Conservation (phyloP, 2,113 vertebrate species). For the Zeus faber region DNA sequence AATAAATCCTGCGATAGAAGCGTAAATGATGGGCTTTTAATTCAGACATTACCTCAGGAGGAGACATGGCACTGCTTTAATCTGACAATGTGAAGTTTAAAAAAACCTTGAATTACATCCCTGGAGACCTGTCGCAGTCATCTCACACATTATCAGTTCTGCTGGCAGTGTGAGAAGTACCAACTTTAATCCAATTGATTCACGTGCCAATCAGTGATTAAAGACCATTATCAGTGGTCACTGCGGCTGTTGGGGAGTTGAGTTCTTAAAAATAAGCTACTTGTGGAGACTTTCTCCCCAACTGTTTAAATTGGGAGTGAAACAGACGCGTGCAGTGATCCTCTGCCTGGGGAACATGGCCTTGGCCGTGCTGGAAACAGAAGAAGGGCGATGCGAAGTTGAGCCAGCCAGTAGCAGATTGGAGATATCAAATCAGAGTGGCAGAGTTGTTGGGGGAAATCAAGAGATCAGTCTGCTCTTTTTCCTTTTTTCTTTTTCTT, state of each 20-base stretch:
- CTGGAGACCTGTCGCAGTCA: not conserved
- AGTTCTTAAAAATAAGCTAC: constrained; percentile 38
- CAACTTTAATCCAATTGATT: not conserved
- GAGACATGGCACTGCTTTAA: constrained; percentile 29
- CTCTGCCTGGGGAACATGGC: constrained; percentile 11
- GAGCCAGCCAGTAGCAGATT: too few relatives aligned
- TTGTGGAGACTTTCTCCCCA: constrained; percentile 29
- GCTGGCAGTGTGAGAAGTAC: not conserved
- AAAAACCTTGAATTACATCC: constrained; percentile 12
- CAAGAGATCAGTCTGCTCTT: too few relatives aligned
- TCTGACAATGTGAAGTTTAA: constrained; percentile 8
- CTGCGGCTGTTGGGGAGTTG: constrained; percentile 7
- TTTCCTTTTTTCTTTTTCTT: too few relatives aligned
- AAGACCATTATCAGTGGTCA: constrained; percentile 29
- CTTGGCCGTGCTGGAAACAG: too few relatives aligned
- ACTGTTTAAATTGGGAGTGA: constrained; percentile 29
- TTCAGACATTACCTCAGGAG: constrained; percentile 41
- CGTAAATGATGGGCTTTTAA: constrained; percentile 47
- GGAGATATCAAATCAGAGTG: too few relatives aligned
- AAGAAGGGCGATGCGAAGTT: too few relatives aligned
- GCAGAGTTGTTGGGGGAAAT: too few relatives aligned
- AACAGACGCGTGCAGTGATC: constrained; percentile 26
- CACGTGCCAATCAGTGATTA: constrained; percentile 13
- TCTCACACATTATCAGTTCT: not conserved
- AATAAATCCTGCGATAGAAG: constrained; percentile 40